phyloP scores from a whole-genome alignment of 1,140 invertebrate genomes.

The Aplysia californica region DNA sequence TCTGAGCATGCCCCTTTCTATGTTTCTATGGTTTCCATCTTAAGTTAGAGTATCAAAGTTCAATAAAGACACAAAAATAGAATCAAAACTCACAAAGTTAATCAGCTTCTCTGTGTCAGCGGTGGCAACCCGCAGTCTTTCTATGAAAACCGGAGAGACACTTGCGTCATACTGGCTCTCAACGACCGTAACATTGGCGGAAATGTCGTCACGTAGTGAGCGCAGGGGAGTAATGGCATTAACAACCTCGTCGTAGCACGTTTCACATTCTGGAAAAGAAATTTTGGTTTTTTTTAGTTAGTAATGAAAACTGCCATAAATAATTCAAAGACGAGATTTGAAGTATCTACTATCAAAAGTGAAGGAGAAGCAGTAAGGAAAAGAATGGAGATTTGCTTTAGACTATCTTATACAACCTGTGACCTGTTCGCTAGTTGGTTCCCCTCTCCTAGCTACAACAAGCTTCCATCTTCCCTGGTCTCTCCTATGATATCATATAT shows the following conservation, averaged over 20 bases:
- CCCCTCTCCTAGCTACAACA: too few species aligned
- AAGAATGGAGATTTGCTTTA: background rate
- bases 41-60: too few species aligned
- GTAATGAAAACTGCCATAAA: background rate
- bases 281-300: too few species aligned
- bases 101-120: conserved; percentile 5
- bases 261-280: conserved; percentile 34
- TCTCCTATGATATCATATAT: too few species aligned
- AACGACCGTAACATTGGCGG: conserved; percentile 1
- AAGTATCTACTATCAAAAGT: background rate
- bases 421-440: too few species aligned
- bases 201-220: conserved; percentile 25
- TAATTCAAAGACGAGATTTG: background rate
- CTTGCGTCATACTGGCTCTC: background rate
- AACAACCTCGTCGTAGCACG: conserved; percentile 31
- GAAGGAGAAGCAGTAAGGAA: background rate
- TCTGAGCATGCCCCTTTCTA: background rate
- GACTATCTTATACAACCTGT: too few species aligned
- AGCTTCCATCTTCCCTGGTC: too few species aligned
- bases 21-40: too few species aligned
- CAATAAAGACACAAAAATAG: too few species aligned
- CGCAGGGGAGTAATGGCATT: conserved; percentile 22
- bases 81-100: conserved; percentile 27
- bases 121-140: background rate
- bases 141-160: conserved; percentile 11